Conservation (phyloP, 2,797 vertebrate genomes). For the Falco rusticolus region DNA sequence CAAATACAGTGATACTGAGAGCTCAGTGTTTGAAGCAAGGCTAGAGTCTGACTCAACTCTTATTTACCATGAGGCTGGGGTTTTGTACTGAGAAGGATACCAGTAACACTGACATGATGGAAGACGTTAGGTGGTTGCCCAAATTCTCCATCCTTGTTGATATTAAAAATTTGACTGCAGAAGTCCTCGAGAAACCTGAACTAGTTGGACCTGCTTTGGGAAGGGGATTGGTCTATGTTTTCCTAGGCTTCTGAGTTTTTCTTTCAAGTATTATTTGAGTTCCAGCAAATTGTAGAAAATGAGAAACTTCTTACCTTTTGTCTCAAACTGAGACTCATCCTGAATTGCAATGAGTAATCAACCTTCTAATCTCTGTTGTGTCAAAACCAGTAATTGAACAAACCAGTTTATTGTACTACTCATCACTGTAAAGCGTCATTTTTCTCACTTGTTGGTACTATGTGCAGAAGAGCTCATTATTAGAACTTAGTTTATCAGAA, state of each 20-base stretch:
- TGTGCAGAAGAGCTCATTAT: background rate
- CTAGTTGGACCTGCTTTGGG: background rate
- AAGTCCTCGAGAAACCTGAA: background rate
- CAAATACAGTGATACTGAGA: background rate
- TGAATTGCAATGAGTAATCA: background rate
- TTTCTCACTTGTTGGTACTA: background rate
- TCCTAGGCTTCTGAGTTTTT: background rate
- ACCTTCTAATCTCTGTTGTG: background rate
- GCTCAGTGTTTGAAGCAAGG: background rate
- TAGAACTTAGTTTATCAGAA: background rate
- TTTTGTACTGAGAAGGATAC: constrained; percentile 6
- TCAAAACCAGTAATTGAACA: background rate
- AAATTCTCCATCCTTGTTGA: background rate
- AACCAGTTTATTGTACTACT: background rate
- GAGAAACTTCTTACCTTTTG: background rate
- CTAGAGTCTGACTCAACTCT: background rate
- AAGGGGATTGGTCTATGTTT: background rate
- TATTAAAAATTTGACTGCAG: background rate
- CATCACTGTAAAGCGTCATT: background rate
- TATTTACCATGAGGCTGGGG: constrained; percentile 52
- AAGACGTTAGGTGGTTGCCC: background rate
- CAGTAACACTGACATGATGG: background rate
- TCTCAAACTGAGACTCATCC: background rate
- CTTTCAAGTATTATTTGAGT: background rate
- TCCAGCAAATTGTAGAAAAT: background rate